Evolutionary conservation across 2,113 vertebrate species (phyloP).

Genomic region (Tychaedon coryphoeus): DNA sequence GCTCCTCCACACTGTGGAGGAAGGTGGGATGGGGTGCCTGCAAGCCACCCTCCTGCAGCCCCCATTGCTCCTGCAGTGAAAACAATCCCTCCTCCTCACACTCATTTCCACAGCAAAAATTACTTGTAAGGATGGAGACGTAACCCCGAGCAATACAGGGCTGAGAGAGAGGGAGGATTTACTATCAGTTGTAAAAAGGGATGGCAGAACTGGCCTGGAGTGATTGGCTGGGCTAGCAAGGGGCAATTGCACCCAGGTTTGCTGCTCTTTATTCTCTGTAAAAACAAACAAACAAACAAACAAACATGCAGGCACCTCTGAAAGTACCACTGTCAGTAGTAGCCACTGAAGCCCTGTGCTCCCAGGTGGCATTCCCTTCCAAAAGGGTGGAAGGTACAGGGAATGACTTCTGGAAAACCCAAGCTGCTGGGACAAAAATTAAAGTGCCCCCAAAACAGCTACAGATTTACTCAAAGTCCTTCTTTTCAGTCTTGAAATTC

Average conservation of each 20-base stretch:
- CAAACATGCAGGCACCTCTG: not conserved
- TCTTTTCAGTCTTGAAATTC: not conserved
- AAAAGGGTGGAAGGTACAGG: not conserved
- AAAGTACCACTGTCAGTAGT: not conserved
- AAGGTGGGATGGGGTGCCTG: not conserved
- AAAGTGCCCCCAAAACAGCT: not conserved
- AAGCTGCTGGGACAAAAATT: not conserved
- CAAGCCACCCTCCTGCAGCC: not conserved
- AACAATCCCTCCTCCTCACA: not conserved
- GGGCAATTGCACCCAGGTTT: not conserved
- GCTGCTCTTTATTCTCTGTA: not conserved
- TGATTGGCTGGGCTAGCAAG: not conserved
- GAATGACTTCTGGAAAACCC: not conserved
- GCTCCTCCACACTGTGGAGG: not conserved
- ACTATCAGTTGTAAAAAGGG: rapidly evolving
- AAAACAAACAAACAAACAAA: no score
- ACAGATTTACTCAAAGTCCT: not conserved
- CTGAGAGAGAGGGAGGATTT: not conserved
- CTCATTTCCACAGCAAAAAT: not conserved
- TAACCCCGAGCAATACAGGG: not conserved
- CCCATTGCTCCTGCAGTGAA: not conserved
- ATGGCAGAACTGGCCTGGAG: not conserved
- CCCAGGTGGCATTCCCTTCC: rapidly evolving
- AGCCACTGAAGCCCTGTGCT: rapidly evolving
- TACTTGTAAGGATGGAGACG: not conserved